Evolutionary conservation across 2,888 invertebrate genomes (phyloP), one percentile per base, ranked within the genome.

Genomic region (Clunio marinus): DNA sequence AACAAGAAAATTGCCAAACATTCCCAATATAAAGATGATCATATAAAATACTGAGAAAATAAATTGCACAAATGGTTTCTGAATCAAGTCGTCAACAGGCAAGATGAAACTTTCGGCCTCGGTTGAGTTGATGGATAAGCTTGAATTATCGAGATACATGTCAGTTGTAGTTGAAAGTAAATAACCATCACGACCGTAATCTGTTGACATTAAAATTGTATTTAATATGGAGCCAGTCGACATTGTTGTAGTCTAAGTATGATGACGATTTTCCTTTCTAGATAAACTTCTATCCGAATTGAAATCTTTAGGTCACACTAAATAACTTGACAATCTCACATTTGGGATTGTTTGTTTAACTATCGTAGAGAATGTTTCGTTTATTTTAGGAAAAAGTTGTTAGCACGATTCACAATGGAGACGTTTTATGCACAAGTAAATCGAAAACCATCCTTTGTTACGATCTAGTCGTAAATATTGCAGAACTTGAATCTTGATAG

Each of bases 1-100:
- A 22, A 98, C 97, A 17, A 98, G 81, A 0, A 88, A 83, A 78
- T 96, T 96, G 0, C 96, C 96, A 73, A 89, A 87, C 1, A 95
- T 82, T 1, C 98, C 98, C 51, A 95, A 81, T 0, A 92, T 83
- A 76, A 97, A 98, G 71, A 96, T 92, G 13, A 86, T 82, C 5
- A 87, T 85, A 79, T 96, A 96, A 70, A 93, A 51, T 10, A 72
- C 60, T 55, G 71, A 70, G 66, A 72, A 73, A n/a, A 70, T 70
- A 10, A 70, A 70, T 37, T 72, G 73, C 24, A 72, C 70, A 15
- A 70, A 41, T 69, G 70, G 69, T 67, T 71, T 72, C 27, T 69
- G 69, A 27, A 72, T 71, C 20, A 72, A 51, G 60, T 72, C 58
- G 37, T 63, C 63, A 17, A 10, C 17, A 1, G 46, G 51, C 22